Conservation (phyloP, 2,888 invertebrate species). For the Pocota personata region DNA sequence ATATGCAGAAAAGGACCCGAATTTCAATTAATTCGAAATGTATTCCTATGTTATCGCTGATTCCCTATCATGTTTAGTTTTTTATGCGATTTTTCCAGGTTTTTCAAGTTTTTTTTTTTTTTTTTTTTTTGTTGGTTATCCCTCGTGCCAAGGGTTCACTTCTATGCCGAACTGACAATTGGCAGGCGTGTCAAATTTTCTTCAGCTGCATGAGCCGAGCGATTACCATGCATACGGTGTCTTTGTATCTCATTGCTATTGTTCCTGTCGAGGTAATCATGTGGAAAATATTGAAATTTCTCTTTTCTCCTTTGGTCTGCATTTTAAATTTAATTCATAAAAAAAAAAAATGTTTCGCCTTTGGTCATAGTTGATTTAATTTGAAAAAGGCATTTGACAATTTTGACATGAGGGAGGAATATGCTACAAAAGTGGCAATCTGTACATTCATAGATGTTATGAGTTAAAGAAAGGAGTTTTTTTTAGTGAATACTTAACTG, state of each 20-base stretch:
- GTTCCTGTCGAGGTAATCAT: slow-evolving; percentile 56
- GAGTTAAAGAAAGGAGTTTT: too few relatives aligned
- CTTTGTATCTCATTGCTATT: slow-evolving; percentile 14
- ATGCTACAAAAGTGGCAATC: background rate
- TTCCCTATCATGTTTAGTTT: slow-evolving; percentile 11
- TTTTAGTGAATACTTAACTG: too few relatives aligned
- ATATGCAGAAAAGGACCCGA: slow-evolving; percentile 59
- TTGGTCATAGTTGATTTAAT: slow-evolving; percentile 60
- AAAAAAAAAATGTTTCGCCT: background rate
- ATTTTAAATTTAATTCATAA: slow-evolving; percentile 11
- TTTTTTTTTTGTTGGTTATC: slow-evolving; percentile 4
- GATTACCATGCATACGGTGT: slow-evolving; percentile 37
- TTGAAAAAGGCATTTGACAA: slow-evolving; percentile 40
- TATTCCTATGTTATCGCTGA: slow-evolving; percentile 21
- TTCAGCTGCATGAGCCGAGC: slow-evolving; percentile 58
- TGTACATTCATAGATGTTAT: too few relatives aligned
- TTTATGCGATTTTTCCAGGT: slow-evolving; percentile 36
- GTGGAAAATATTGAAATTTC: slow-evolving; percentile 67
- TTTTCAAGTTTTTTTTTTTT: too few relatives aligned
- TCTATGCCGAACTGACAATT: slow-evolving; percentile 52
- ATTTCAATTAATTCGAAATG: slow-evolving; percentile 68
- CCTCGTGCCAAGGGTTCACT: slow-evolving; percentile 27
- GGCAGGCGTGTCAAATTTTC: slow-evolving; percentile 70
- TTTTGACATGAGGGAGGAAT: slow-evolving; percentile 5
- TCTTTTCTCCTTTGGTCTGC: slow-evolving; percentile 8